Evolutionary conservation across 2,888 invertebrate species (phyloP), one percentile per base, ranked within the genome.

Genomic region (Hololepta plana): DNA sequence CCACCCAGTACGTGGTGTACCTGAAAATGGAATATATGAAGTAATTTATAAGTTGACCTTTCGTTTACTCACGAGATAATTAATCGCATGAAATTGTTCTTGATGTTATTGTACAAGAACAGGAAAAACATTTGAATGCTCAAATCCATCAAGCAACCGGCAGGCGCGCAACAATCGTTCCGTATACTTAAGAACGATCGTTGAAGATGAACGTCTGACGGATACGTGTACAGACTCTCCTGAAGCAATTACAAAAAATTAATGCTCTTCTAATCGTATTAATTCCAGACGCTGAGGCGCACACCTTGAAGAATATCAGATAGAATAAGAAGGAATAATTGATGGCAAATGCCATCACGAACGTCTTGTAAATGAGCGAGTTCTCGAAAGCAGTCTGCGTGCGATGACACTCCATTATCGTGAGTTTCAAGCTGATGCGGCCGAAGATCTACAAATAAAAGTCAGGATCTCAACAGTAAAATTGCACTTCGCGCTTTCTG

Each of bases 221-320:
- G 60, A 38, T 57, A 47, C 2, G 52, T 52, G 32, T 46, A 58
- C 36, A 59, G 54, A 26, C 49, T 48, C 9, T 57, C 58, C 59
- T 59, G 35, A 27, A 43, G n/a, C n/a, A 17, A 7, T 25, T n/a
- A 17, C 17, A n/a, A n/a, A n/a, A n/a, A n/a, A n/a, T n/a, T n/a
- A n/a, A n/a, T n/a, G n/a, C n/a, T n/a, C n/a, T n/a, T n/a, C n/a
- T n/a, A n/a, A n/a, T n/a, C n/a, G n/a, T n/a, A n/a, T n/a, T n/a
- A n/a, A n/a, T n/a, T n/a, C n/a, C n/a, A n/a, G n/a, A n/a, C n/a
- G n/a, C 17, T 7, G n/a, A 17, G 7, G n/a, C n/a, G n/a, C 17
- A 17, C 35, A 51, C 54, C 40, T 50, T 51, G 17, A 53, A 35
- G 28, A 53, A 52, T n/a, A 49, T 49, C 9, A 46, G 39, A 29